phyloP scores from a whole-genome alignment of 2,113 vertebrate species.

The Stigmatopora argus region DNA sequence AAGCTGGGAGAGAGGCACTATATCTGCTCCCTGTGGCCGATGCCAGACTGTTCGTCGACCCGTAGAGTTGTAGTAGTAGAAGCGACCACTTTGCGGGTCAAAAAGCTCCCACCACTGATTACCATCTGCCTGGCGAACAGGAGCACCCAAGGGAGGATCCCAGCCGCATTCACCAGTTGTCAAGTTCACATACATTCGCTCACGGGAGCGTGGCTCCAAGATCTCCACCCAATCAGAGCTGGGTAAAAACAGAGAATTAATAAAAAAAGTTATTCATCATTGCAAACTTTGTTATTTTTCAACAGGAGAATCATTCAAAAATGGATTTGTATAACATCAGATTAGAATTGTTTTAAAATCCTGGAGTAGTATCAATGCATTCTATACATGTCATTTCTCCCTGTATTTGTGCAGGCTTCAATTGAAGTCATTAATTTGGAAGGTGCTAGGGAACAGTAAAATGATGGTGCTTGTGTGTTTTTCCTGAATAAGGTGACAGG shows the following conservation, averaged over 20 bases:
- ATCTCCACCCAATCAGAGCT: constrained; percentile 90
- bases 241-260: constrained; percentile 23
- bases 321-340: no score
- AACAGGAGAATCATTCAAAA: neutral
- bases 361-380: neutral
- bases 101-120: constrained; percentile 92
- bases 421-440: constrained; percentile 46
- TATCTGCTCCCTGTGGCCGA: constrained; percentile 80
- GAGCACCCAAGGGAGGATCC: constrained; percentile 75
- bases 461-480: constrained; percentile 15
- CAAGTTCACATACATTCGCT: constrained; percentile 87
- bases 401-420: constrained; percentile 20
- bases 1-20: constrained; percentile 83
- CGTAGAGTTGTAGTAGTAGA: constrained; percentile 87
- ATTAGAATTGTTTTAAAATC: neutral
- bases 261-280: constrained; percentile 1
- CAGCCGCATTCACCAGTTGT: constrained; percentile 81
- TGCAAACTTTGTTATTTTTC: neutral
- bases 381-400: constrained; percentile 26
- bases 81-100: constrained; percentile 80
- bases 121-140: constrained; percentile 78
- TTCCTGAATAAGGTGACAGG: constrained; percentile 48
- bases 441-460: constrained; percentile 17
- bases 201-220: constrained; percentile 81
- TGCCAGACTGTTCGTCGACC: constrained; percentile 83